Conservation (phyloP, 1,140 invertebrate genomes). For the Penaeus chinensis region DNA sequence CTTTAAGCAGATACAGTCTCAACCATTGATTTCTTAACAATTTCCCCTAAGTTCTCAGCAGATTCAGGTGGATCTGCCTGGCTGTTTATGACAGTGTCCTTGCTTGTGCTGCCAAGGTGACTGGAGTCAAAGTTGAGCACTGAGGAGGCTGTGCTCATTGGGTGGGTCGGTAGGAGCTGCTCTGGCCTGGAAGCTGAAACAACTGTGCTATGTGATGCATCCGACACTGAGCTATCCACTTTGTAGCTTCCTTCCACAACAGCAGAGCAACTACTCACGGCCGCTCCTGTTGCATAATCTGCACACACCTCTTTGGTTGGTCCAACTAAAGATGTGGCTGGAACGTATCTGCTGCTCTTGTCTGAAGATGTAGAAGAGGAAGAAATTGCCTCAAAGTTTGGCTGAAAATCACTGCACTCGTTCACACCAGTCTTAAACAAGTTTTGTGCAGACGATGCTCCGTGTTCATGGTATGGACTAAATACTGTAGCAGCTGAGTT, state of each 20-base stretch:
- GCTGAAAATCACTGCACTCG: constrained; percentile 55
- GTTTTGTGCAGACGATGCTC: constrained; percentile 38
- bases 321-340: constrained; percentile 27
- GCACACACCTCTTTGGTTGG: constrained; percentile 42
- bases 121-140: constrained; percentile 29
- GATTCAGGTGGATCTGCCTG: constrained; percentile 15
- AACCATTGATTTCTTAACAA: constrained; percentile 54
- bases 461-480: constrained; percentile 52
- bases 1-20: constrained; percentile 50
- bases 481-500: constrained; percentile 38
- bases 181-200: constrained; percentile 7
- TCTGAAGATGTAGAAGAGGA: constrained; percentile 51
- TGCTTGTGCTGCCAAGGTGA: constrained; percentile 5
- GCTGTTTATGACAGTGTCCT: constrained; percentile 10
- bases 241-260: constrained; percentile 36
- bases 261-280: constrained; percentile 11
- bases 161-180: not conserved
- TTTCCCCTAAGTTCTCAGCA: constrained; percentile 49
- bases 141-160: constrained; percentile 8
- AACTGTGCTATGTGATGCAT: constrained; percentile 5
- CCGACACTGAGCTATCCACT: constrained; percentile 29
- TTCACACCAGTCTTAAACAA: constrained; percentile 42
- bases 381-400: constrained; percentile 51
- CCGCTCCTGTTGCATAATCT: constrained; percentile 16
- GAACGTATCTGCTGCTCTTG: constrained; percentile 50